These are phyloP conservation scores for Heterodera filipjevi DNA, from an alignment of 2,888 invertebrate species.

Conservation along the genomic window DNA sequence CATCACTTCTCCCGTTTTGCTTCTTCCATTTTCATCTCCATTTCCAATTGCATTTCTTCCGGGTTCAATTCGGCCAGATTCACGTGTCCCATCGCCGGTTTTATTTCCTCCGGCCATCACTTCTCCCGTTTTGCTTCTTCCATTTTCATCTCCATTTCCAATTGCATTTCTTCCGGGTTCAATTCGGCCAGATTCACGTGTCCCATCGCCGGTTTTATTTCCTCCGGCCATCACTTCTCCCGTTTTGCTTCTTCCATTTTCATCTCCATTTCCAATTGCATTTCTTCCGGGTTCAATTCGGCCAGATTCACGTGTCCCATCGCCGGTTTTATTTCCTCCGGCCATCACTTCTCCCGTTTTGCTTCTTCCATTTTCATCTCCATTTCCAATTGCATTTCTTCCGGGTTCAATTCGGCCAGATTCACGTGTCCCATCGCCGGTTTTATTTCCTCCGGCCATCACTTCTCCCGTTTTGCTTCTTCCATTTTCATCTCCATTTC, in stretches of 20 bases:
- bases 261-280: neutral
- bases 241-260: neutral
- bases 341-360: neutral
- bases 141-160: neutral
- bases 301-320: neutral
- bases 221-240: neutral
- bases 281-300: neutral
- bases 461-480: too few species aligned
- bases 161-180: neutral
- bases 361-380: neutral
- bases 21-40: conserved; percentile 17
- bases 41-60: conserved; percentile 1
- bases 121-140: too few species aligned
- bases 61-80: neutral
- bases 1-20: neutral
- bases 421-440: too few species aligned
- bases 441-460: too few species aligned
- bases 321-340: neutral
- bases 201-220: neutral
- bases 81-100: neutral
- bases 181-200: neutral
- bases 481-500: too few species aligned
- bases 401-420: too few species aligned
- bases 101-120: neutral
- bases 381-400: neutral